A percentile compares a stretch with the other conserved stretches of the same genome.
phyloP scores from a whole-genome alignment of 1,140 invertebrate species.

The Bombus ignitus region DNA sequence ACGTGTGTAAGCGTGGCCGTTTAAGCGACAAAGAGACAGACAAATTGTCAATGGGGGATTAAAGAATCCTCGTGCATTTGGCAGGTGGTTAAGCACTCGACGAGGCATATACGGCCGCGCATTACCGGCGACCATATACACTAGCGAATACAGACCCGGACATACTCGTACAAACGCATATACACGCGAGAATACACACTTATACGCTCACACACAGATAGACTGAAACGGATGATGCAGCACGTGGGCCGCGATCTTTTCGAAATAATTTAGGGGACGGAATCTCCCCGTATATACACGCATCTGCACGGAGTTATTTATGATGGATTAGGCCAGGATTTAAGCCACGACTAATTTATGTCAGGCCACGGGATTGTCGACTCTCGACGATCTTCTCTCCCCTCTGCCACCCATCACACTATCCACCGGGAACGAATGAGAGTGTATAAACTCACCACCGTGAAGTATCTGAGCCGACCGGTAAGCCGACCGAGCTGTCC shows the following conservation, averaged over 20 bases:
- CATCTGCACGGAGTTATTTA: slow-evolving; percentile 80
- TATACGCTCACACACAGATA: background rate
- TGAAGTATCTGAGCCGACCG: slow-evolving; percentile 5
- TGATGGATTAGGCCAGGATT: slow-evolving; percentile 80
- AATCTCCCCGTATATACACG: slow-evolving; percentile 72
- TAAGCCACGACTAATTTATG: slow-evolving; percentile 80
- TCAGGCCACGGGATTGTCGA: slow-evolving; percentile 71
- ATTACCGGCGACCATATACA: background rate
- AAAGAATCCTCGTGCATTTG: slow-evolving; percentile 60
- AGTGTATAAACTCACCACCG: slow-evolving; percentile 11
- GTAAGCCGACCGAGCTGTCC: background rate
- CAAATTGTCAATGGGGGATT: slow-evolving; percentile 58
- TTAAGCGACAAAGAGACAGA: slow-evolving; percentile 32
- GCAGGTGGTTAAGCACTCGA: slow-evolving; percentile 66
- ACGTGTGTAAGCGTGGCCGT: background rate
- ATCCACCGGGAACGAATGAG: background rate
- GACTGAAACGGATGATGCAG: slow-evolving; percentile 61
- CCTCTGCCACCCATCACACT: background rate
- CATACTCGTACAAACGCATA: background rate
- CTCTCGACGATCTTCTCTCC: slow-evolving; percentile 66
- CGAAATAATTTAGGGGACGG: slow-evolving; percentile 81
- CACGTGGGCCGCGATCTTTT: slow-evolving; percentile 77
- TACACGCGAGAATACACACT: background rate
- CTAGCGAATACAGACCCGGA: background rate
- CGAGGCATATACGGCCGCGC: slow-evolving; percentile 19